These are phyloP conservation scores for Teleiodes luculella DNA, from an alignment of 2,888 invertebrate genomes.

Conservation along the genomic window DNA sequence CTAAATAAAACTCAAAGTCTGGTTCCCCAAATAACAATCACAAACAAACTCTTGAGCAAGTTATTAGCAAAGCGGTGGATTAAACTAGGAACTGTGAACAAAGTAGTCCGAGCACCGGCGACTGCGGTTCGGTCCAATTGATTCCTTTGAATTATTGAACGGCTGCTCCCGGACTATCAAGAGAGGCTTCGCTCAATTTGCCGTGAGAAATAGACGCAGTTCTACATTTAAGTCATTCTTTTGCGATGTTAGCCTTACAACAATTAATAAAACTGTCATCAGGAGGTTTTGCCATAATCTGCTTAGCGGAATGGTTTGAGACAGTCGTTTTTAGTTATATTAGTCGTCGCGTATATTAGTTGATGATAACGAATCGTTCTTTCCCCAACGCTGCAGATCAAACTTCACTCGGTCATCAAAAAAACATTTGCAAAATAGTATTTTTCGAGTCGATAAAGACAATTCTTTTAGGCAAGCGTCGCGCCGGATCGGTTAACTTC, in stretches of 20 bases:
- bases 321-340: no score
- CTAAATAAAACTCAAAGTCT: no score
- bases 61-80: neutral
- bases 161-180: neutral
- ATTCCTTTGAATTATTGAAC: conserved; percentile 35
- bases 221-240: neutral
- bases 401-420: no score
- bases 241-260: no score
- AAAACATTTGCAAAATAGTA: no score
- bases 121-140: conserved; percentile 25
- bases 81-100: neutral
- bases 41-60: neutral
- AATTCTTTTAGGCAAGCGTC: conserved; percentile 28
- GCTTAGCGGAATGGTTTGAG: no score
- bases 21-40: neutral
- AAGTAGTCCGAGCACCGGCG: neutral
- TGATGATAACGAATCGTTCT: no score
- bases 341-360: no score
- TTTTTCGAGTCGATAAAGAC: neutral
- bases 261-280: no score
- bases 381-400: no score
- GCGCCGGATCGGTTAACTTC: conserved; percentile 65
- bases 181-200: neutral
- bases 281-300: no score
- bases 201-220: neutral